Evolutionary conservation across 2,113 vertebrate genomes (phyloP).

Genomic region (Mus pahari): DNA sequence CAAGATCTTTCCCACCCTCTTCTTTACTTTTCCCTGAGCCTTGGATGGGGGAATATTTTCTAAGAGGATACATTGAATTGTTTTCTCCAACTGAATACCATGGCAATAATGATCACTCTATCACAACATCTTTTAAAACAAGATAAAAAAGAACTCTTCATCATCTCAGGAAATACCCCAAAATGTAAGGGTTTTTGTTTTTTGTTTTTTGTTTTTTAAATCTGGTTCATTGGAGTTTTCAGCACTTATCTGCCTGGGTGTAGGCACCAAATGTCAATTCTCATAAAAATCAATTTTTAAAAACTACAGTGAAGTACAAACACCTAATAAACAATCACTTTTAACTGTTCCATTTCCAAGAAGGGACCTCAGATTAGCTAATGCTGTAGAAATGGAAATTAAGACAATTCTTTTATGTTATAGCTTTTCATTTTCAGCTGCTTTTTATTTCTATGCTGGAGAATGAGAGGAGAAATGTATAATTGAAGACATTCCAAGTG

Average conservation of each 20-base stretch:
- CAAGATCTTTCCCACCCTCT: too few relatives aligned
- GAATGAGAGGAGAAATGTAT: slow-evolving; percentile 88
- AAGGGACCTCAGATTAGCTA: slow-evolving; percentile 48
- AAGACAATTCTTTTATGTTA: slow-evolving; percentile 81
- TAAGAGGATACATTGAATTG: too few relatives aligned
- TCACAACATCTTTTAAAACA: not conserved
- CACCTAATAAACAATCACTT: not conserved
- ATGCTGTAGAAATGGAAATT: slow-evolving; percentile 67
- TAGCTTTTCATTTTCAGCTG: slow-evolving; percentile 84
- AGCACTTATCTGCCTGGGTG: slow-evolving; percentile 68
- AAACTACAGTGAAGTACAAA: not conserved
- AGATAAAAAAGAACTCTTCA: slow-evolving; percentile 14
- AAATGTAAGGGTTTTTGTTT: too few relatives aligned
- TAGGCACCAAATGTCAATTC: slow-evolving; percentile 83
- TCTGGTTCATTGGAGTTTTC: slow-evolving; percentile 20
- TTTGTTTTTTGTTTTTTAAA: not conserved
- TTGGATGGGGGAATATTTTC: too few relatives aligned
- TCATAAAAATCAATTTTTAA: slow-evolving; percentile 76
- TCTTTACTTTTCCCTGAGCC: too few relatives aligned
- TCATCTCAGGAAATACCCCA: slow-evolving; percentile 16
- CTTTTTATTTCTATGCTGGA: slow-evolving; percentile 92
- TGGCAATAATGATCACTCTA: not conserved
- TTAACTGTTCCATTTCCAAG: not conserved
- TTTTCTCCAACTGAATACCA: not conserved
- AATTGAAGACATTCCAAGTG: slow-evolving; percentile 89